phyloP scores from a whole-genome alignment of 2,797 vertebrate species.

The Argentina silus region DNA sequence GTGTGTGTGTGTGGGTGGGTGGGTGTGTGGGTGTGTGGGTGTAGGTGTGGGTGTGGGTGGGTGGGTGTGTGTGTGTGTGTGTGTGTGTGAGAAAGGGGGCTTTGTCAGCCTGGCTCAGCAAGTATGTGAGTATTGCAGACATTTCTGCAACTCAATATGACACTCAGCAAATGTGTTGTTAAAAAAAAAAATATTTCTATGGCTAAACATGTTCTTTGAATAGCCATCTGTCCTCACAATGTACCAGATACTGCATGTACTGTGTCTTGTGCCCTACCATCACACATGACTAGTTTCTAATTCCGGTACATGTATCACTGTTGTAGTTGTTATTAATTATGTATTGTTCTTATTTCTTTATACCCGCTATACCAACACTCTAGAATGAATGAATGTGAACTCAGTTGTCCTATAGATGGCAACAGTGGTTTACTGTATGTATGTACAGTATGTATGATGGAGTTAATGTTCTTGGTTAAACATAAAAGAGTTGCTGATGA shows the following conservation, averaged over 20 bases:
- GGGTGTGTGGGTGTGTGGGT: no score
- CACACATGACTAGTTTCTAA: no score
- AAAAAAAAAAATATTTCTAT: background rate
- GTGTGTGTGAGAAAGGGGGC: background rate
- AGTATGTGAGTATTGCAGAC: background rate
- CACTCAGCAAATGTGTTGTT: background rate
- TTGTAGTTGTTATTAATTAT: no score
- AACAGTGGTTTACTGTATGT: conserved; percentile 48
- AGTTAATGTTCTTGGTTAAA: conserved; percentile 17
- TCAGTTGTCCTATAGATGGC: conserved; percentile 65
- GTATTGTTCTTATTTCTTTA: no score
- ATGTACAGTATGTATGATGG: background rate
- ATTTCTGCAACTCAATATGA: background rate
- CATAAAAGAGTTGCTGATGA: conserved; percentile 50
- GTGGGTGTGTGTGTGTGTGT: background rate
- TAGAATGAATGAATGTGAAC: conserved; percentile 20
- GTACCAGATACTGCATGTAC: background rate
- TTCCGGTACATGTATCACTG: no score
- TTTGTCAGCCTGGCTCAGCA: background rate
- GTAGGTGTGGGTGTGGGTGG: no score
- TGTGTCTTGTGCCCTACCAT: no score
- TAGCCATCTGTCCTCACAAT: background rate
- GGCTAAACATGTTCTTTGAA: background rate
- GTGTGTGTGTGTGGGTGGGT: background rate
- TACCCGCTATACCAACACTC: background rate